Evolutionary conservation across 2,113 vertebrate genomes (phyloP).

Genomic region (Marmota monax): DNA sequence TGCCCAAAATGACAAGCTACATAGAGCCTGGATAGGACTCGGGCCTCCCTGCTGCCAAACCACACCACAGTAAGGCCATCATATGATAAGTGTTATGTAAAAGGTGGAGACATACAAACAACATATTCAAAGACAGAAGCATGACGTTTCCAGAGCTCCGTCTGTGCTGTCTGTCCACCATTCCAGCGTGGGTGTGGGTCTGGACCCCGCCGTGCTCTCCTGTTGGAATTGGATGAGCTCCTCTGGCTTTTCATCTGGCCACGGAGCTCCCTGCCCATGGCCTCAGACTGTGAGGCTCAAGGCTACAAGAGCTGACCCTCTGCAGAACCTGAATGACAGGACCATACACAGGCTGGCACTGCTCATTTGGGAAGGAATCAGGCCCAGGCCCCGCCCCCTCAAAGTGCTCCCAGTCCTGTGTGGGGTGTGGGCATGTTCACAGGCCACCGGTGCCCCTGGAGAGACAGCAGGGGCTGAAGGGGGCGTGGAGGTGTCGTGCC

Average conservation of each 20-base stretch:
- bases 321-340: neutral
- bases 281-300: neutral
- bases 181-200: neutral
- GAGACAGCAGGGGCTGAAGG: neutral
- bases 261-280: neutral
- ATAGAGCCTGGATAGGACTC: neutral
- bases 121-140: neutral
- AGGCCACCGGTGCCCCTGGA: neutral
- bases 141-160: neutral
- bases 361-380: neutral
- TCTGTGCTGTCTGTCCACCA: neutral
- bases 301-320: neutral
- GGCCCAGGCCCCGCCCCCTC: too few relatives aligned
- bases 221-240: neutral
- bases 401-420: too few relatives aligned
- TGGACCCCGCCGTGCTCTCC: neutral
- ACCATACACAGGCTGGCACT: neutral
- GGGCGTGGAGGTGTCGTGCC: neutral
- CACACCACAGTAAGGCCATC: neutral
- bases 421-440: neutral
- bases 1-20: neutral
- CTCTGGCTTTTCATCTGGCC: neutral
- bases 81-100: neutral
- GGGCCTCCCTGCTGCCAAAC: neutral
- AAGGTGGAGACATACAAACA: neutral